Conservation (phyloP, 2,888 invertebrate genomes). For the Galeruca laticollis region DNA sequence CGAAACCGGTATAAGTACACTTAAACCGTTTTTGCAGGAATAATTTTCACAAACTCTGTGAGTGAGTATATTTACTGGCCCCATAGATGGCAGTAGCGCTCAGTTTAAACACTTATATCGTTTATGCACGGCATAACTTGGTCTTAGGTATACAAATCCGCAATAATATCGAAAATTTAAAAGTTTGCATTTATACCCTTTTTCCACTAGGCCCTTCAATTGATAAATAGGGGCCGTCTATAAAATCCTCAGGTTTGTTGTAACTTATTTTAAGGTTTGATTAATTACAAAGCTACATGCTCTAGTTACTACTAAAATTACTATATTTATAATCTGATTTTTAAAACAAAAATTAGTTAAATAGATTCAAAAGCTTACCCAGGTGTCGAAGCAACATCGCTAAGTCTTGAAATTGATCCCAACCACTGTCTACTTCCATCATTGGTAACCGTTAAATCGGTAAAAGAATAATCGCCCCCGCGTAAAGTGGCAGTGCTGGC, state of each 20-base stretch:
- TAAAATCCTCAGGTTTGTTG: not conserved
- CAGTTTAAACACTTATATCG: too few relatives aligned
- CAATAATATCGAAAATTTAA: too few relatives aligned
- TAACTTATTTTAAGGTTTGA: not conserved
- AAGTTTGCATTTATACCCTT: too few relatives aligned
- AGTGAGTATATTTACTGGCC: too few relatives aligned
- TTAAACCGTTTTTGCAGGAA: too few relatives aligned
- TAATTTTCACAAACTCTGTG: too few relatives aligned
- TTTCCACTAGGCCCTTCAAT: too few relatives aligned
- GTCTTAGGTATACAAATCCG: too few relatives aligned
- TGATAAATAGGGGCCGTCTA: not conserved
- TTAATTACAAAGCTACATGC: not conserved
- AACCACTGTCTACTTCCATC: slow-evolving; percentile 72
- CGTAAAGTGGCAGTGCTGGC: slow-evolving; percentile 79
- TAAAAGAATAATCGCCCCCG: slow-evolving; percentile 61
- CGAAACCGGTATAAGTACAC: too few relatives aligned
- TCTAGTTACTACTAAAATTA: not conserved
- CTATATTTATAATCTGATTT: not conserved
- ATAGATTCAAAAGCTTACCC: slow-evolving; percentile 45
- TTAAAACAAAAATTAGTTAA: too few relatives aligned
- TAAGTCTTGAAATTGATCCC: slow-evolving; percentile 84
- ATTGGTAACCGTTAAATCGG: slow-evolving; percentile 60
- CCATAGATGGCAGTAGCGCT: too few relatives aligned
- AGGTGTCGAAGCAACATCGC: slow-evolving; percentile 65
- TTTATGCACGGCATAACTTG: too few relatives aligned